Conservation (phyloP, 2,113 vertebrate genomes). For the Megaleporinus macrocephalus region DNA sequence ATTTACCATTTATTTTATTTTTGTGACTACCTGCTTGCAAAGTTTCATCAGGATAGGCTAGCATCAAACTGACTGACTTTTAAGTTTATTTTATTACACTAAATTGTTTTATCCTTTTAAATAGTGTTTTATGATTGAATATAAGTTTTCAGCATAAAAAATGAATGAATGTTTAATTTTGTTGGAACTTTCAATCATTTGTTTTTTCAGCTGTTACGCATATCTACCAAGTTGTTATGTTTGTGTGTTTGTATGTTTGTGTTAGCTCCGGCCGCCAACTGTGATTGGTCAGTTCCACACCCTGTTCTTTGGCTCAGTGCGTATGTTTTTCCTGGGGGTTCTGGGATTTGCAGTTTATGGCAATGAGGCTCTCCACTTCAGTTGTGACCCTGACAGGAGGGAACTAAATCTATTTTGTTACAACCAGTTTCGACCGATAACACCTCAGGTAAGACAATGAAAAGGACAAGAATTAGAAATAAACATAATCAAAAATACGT, state of each 20-base stretch:
- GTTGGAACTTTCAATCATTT: neutral
- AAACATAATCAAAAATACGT: neutral
- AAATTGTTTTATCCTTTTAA: no score
- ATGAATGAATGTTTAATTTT: neutral
- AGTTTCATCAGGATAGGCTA: no score
- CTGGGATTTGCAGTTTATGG: conserved; percentile 88
- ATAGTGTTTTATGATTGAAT: no score
- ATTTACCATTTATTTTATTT: neutral
- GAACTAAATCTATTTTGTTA: conserved; percentile 90
- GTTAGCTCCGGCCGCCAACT: conserved; percentile 77
- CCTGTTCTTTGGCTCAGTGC: conserved; percentile 80
- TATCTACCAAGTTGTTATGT: neutral
- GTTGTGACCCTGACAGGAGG: conserved; percentile 85
- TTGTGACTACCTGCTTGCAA: neutral
- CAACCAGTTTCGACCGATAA: conserved; percentile 89
- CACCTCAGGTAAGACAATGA: conserved; percentile 79
- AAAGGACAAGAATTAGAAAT: neutral
- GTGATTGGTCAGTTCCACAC: conserved; percentile 81
- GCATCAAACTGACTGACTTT: neutral
- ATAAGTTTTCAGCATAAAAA: neutral
- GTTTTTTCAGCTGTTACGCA: neutral
- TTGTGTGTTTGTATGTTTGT: conserved; percentile 1
- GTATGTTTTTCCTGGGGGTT: conserved; percentile 82
- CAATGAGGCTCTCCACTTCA: conserved; percentile 90
- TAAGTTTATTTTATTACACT: neutral